Conservation (phyloP, 2,797 vertebrate species). For the Falco berigora region DNA sequence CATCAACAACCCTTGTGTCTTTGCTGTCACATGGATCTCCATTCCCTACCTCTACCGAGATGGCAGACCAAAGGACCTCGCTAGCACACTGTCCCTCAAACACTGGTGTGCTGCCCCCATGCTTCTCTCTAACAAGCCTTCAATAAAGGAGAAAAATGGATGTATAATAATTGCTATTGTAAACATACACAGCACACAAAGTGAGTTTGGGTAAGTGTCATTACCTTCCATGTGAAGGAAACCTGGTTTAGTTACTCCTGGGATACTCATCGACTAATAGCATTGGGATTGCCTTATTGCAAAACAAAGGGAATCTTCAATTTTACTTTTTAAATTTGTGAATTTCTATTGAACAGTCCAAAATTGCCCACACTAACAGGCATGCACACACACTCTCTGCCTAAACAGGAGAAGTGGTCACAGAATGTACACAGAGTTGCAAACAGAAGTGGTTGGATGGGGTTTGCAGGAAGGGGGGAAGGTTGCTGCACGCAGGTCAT, state of each 20-base stretch:
- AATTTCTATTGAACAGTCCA: neutral
- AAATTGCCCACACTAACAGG: neutral
- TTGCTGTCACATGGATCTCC: too few species aligned
- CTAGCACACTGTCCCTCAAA: too few species aligned
- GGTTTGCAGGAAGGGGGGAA: neutral
- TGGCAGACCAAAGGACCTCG: too few species aligned
- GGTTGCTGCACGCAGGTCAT: neutral
- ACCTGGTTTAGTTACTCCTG: accelerated
- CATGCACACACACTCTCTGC: neutral
- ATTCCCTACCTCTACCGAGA: too few species aligned
- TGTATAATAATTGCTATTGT: neutral
- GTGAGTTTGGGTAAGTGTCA: neutral
- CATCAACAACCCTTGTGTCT: too few species aligned
- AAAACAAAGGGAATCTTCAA: neutral
- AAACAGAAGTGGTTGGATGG: neutral
- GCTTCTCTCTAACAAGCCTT: neutral
- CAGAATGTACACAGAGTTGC: accelerated
- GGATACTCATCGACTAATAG: neutral
- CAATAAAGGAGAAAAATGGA: neutral
- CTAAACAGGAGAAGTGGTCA: accelerated
- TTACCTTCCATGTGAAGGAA: neutral
- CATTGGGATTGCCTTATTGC: neutral
- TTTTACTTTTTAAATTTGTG: neutral
- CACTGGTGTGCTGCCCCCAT: too few species aligned
- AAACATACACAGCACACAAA: neutral